phyloP scores from a whole-genome alignment of 2,797 vertebrate species.

The Rhynchonycteris naso region DNA sequence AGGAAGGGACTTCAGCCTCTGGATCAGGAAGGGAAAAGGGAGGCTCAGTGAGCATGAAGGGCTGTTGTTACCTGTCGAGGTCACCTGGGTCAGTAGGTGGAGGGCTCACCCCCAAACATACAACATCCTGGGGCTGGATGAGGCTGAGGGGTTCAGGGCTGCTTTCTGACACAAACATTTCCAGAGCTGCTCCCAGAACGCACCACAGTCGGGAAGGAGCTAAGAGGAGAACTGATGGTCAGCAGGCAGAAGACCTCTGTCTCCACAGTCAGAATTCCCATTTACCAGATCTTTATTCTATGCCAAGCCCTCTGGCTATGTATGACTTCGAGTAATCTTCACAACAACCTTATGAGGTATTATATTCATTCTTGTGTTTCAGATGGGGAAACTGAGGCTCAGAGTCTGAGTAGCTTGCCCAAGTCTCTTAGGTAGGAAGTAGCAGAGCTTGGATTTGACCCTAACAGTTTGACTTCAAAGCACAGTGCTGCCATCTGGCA shows the following conservation, averaged over 20 bases:
- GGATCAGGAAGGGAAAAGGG: neutral
- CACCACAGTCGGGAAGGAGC: conserved; percentile 86
- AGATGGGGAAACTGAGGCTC: conserved; percentile 36
- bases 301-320: neutral
- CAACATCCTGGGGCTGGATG: conserved; percentile 90
- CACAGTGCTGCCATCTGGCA: neutral
- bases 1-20: neutral
- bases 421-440: neutral
- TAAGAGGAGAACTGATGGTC: neutral
- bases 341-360: neutral
- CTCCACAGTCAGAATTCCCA: neutral
- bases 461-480: neutral
- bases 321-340: neutral
- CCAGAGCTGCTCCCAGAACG: conserved; percentile 89
- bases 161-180: conserved; percentile 89
- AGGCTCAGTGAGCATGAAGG: neutral
- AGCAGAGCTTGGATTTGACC: conserved; percentile 65
- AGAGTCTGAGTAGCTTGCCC: neutral
- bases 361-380: neutral
- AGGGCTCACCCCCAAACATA: conserved; percentile 92
- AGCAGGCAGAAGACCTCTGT: neutral
- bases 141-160: conserved; percentile 89
- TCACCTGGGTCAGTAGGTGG: conserved; percentile 76
- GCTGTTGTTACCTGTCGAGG: conserved; percentile 76
- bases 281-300: neutral